These are phyloP conservation scores for Grantiella picta DNA, from an alignment of 2,113 vertebrate genomes.

Conservation along the genomic window DNA sequence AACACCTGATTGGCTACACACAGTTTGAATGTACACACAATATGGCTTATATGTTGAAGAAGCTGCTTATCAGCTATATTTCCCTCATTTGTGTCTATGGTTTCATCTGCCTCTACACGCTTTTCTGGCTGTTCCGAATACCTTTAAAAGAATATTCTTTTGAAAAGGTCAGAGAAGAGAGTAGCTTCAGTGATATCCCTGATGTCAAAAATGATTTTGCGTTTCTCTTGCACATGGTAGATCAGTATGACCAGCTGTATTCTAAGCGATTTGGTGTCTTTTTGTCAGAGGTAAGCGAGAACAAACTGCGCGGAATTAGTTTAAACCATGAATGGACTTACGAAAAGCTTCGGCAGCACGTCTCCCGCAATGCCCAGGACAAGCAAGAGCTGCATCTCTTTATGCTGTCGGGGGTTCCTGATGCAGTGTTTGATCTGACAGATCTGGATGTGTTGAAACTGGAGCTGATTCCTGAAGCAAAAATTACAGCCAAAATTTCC, in stretches of 20 bases:
- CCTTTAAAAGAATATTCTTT: constrained; percentile 97
- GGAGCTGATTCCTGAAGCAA: constrained; percentile 94
- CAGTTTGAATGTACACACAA: constrained; percentile 95
- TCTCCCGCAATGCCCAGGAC: constrained; percentile 90
- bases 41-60: constrained; percentile 97
- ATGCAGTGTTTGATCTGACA: constrained; percentile 93
- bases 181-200: constrained; percentile 97
- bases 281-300: constrained; percentile 96
- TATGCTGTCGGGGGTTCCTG: constrained; percentile 93
- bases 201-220: constrained; percentile 99
- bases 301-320: constrained; percentile 94
- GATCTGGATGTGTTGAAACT: constrained; percentile 94
- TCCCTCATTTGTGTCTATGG: constrained; percentile 94
- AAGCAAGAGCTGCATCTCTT: constrained; percentile 93
- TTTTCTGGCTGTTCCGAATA: constrained; percentile 95
- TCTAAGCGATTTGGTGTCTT: constrained; percentile 97
- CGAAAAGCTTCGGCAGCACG: constrained; percentile 92
- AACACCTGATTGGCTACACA: constrained; percentile 91
- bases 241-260: constrained; percentile 96
- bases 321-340: constrained; percentile 97
- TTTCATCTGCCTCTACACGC: constrained; percentile 91
- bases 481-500: constrained; percentile 94
- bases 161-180: constrained; percentile 96
- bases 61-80: constrained; percentile 96
- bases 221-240: constrained; percentile 97